phyloP scores from a whole-genome alignment of 1,140 invertebrate genomes.

The Octopus sinensis region DNA sequence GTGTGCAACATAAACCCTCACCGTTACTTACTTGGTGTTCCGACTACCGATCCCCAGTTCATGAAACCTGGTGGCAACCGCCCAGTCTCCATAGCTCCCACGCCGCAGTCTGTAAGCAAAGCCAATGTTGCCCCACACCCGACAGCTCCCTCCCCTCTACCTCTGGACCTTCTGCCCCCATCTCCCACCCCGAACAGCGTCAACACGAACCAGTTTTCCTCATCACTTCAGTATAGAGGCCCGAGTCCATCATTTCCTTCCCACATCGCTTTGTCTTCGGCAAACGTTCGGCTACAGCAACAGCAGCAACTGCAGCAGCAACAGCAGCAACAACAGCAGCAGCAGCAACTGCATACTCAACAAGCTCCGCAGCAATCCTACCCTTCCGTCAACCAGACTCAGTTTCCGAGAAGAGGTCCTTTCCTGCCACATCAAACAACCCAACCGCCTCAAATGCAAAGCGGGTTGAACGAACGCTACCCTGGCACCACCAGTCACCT shows the following conservation, averaged over 20 bases:
- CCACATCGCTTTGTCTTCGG: slow-evolving; percentile 18
- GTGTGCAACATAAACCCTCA: slow-evolving; percentile 15
- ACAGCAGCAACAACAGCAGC: slow-evolving; percentile 32
- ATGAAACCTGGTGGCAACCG: slow-evolving; percentile 30
- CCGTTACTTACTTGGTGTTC: slow-evolving; percentile 41
- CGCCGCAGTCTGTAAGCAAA: slow-evolving; percentile 16
- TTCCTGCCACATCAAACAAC: slow-evolving; percentile 9
- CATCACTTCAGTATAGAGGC: slow-evolving; percentile 22
- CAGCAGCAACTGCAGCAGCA: slow-evolving; percentile 33
- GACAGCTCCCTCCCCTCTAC: slow-evolving; percentile 15
- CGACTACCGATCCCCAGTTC: slow-evolving; percentile 41
- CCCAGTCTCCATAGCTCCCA: neutral
- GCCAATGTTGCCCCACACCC: slow-evolving; percentile 18
- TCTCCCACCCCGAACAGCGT: slow-evolving; percentile 22
- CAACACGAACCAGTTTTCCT: slow-evolving; percentile 14
- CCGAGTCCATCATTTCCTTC: slow-evolving; percentile 17
- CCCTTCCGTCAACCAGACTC: slow-evolving; percentile 20
- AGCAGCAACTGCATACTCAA: slow-evolving; percentile 31
- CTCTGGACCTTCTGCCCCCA: slow-evolving; percentile 12
- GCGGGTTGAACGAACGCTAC: neutral
- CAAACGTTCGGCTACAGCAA: slow-evolving; percentile 29
- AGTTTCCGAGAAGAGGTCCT: slow-evolving; percentile 20
- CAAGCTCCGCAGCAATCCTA: slow-evolving; percentile 25
- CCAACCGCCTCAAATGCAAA: slow-evolving; percentile 16
- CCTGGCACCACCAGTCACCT: neutral